A percentile compares a stretch with the other conserved stretches of the same genome.
phyloP scores from a whole-genome alignment of 2,888 invertebrate genomes.

The Erynnis tages region DNA sequence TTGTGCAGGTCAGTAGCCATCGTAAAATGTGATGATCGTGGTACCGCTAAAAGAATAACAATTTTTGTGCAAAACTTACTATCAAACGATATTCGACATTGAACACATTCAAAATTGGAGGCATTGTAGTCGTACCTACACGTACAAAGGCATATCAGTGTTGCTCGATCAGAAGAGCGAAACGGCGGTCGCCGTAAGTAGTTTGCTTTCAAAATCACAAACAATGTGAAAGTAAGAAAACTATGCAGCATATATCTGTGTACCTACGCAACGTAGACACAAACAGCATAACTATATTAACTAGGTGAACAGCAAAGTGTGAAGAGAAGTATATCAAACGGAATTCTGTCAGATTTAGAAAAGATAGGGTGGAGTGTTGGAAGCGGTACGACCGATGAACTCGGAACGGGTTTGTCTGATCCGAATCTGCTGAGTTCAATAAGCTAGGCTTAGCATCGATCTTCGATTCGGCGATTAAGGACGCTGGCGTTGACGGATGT shows the following conservation, averaged over 20 bases:
- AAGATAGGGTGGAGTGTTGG: constrained; percentile 51
- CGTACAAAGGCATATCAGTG: too few species aligned
- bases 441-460: constrained; percentile 77
- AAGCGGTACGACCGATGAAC: constrained; percentile 54
- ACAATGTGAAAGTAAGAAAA: background rate
- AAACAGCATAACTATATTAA: background rate
- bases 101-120: background rate
- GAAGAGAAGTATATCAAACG: constrained; percentile 50
- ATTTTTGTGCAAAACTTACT: background rate
- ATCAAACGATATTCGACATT: background rate
- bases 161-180: background rate
- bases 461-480: constrained; percentile 76
- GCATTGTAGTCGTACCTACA: background rate
- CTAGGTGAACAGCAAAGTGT: constrained; percentile 15
- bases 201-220: constrained; percentile 5
- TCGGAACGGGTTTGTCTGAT: constrained; percentile 55
- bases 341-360: constrained; percentile 65
- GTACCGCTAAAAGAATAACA: constrained; percentile 1
- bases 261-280: too few species aligned
- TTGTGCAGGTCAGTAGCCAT: constrained; percentile 59
- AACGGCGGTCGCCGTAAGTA: background rate
- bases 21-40: constrained; percentile 67
- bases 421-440: constrained; percentile 70
- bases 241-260: too few species aligned
- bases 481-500: constrained; percentile 78